Percentiles rank a stretch among this genome's conserved stretches.
phyloP scores from a whole-genome alignment of 2,797 vertebrate species.

The Telmatherina bonti region DNA sequence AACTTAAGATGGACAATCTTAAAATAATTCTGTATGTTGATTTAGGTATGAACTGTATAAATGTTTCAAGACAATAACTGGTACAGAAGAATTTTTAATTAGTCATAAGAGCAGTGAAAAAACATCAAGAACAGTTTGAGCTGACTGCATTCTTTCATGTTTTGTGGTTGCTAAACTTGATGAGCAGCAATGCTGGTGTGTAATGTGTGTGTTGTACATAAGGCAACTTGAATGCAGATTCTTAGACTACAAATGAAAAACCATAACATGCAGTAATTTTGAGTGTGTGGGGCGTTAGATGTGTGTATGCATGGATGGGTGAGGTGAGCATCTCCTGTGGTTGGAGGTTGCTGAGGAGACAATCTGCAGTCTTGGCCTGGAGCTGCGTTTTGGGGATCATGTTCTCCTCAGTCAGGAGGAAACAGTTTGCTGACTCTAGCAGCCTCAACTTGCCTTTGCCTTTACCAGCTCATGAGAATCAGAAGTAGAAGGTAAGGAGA shows the following conservation, averaged over 20 bases:
- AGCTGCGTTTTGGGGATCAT: slow-evolving; percentile 64
- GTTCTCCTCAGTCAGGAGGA: slow-evolving; percentile 77
- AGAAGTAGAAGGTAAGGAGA: slow-evolving; percentile 36
- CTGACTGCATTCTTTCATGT: neutral
- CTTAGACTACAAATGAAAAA: too few relatives aligned
- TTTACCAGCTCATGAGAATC: slow-evolving; percentile 58
- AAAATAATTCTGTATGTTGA: neutral
- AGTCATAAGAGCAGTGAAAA: neutral
- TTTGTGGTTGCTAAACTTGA: neutral
- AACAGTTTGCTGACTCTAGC: slow-evolving; percentile 69
- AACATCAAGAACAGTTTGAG: neutral
- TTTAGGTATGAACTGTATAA: neutral
- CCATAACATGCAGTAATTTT: too few relatives aligned
- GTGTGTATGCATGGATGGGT: slow-evolving; percentile 2
- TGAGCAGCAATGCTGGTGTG: neutral
- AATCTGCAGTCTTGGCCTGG: slow-evolving; percentile 61
- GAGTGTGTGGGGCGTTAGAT: slow-evolving; percentile 6
- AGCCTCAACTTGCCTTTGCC: slow-evolving; percentile 27
- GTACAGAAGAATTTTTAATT: neutral
- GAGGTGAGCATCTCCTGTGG: slow-evolving; percentile 37
- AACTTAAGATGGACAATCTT: neutral
- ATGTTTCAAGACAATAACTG: neutral
- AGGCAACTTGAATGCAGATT: neutral
- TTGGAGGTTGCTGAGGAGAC: slow-evolving; percentile 51
- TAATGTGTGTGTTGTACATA: neutral